phyloP scores from a whole-genome alignment of 2,888 invertebrate species.

The Malthinus seriepunctatus region DNA sequence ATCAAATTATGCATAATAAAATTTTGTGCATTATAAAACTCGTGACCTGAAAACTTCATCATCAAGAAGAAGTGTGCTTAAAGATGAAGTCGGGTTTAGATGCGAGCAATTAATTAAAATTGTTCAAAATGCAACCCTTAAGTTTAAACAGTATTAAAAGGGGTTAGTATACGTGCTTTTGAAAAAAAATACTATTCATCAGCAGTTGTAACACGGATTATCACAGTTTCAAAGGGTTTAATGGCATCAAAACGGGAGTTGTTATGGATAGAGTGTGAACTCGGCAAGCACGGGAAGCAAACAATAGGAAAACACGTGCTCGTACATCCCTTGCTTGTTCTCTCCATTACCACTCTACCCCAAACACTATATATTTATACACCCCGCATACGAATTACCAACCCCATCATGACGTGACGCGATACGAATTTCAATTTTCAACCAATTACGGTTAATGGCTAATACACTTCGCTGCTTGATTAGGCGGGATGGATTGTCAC shows the following conservation, averaged over 20 bases:
- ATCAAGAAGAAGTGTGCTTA: conserved; percentile 3
- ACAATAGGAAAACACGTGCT: conserved; percentile 30
- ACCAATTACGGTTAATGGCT: conserved; percentile 30
- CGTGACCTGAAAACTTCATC: too few relatives aligned
- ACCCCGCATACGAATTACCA: conserved; percentile 28
- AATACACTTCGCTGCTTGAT: conserved; percentile 30
- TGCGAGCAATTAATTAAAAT: too few relatives aligned
- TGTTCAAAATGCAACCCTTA: neutral
- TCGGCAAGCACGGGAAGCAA: conserved; percentile 25
- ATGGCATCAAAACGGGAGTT: conserved; percentile 23
- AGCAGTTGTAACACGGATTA: conserved; percentile 11
- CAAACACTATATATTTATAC: conserved; percentile 23
- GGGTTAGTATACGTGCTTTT: neutral
- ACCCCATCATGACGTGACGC: conserved; percentile 27
- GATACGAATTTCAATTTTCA: conserved; percentile 32
- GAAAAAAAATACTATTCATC: conserved; percentile 2
- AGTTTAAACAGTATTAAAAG: neutral
- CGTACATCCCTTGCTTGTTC: conserved; percentile 29
- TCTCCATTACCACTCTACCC: conserved; percentile 23
- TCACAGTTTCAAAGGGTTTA: conserved; percentile 19
- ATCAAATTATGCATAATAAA: too few relatives aligned
- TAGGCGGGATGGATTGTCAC: conserved; percentile 27
- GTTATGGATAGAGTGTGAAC: conserved; percentile 28
- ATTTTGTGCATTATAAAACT: too few relatives aligned
- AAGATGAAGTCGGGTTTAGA: conserved; percentile 11